Evolutionary conservation across 2,888 invertebrate species (phyloP).

Genomic region (Drosophila niveifrons): DNA sequence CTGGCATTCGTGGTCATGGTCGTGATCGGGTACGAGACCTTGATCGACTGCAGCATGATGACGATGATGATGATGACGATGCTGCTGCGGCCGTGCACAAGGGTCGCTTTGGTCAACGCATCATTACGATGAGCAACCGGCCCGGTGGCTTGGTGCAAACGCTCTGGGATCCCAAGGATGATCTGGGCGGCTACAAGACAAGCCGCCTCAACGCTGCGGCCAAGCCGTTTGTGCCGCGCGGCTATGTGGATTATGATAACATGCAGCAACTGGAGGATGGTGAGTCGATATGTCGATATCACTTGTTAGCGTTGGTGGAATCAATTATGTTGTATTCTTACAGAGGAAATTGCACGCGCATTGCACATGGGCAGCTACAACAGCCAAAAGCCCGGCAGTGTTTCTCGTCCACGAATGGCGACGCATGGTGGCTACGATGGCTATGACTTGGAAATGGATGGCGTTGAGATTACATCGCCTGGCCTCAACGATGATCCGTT

Average conservation of each 20-base stretch:
- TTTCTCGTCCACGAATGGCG: slow-evolving; percentile 2
- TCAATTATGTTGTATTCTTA: no score
- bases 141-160: slow-evolving; percentile 27
- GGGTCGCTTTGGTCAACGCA: slow-evolving; percentile 48
- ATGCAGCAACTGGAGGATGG: slow-evolving; percentile 84
- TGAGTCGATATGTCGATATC: slow-evolving; percentile 44
- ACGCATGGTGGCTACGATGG: slow-evolving; percentile 14
- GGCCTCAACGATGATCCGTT: slow-evolving; percentile 78
- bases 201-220: slow-evolving; percentile 39
- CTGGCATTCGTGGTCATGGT: background rate
- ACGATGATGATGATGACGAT: background rate
- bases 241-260: slow-evolving; percentile 85
- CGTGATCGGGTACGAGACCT: background rate
- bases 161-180: slow-evolving; percentile 46
- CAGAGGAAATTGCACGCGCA: slow-evolving; percentile 64
- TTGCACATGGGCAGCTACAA: slow-evolving; percentile 51
- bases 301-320: no score
- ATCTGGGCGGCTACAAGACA: slow-evolving; percentile 19
- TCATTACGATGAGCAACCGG: slow-evolving; percentile 50
- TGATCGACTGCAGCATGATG: background rate
- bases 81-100: slow-evolving; percentile 23
- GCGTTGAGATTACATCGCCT: slow-evolving; percentile 46
- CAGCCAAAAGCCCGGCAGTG: slow-evolving; percentile 5
- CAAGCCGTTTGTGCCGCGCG: slow-evolving; percentile 78
- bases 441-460: slow-evolving; percentile 48